These are phyloP conservation scores for Drosophila falleni DNA, from an alignment of 2,888 invertebrate species.

Conservation along the genomic window DNA sequence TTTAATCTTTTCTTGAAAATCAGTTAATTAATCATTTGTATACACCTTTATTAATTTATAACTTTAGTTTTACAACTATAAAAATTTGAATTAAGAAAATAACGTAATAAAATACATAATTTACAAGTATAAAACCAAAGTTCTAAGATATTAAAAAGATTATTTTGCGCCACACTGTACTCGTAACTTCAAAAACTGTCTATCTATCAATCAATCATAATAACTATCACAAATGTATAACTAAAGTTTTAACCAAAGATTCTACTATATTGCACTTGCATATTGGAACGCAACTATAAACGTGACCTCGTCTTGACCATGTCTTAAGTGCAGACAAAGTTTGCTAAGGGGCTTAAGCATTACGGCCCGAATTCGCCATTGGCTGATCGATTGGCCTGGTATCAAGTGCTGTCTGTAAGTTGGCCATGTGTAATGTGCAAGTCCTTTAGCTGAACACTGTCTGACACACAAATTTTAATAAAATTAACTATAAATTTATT, in stretches of 20 bases:
- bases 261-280: constrained; percentile 19
- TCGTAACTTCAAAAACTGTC: constrained; percentile 1
- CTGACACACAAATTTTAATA: constrained; percentile 13
- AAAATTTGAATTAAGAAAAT: too few relatives aligned
- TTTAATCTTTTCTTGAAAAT: too few relatives aligned
- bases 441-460: constrained; percentile 59
- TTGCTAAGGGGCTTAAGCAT: constrained; percentile 58
- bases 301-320: constrained; percentile 4
- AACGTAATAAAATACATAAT: too few relatives aligned
- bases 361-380: constrained; percentile 46
- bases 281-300: constrained; percentile 23
- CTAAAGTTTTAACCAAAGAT: constrained; percentile 8
- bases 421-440: constrained; percentile 62
- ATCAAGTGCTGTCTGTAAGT: constrained; percentile 71
- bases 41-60: too few relatives aligned
- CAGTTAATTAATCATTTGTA: too few relatives aligned
- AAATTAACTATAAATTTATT: not conserved
- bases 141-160: not conserved
- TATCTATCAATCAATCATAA: not conserved
- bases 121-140: not conserved
- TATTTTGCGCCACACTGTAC: constrained; percentile 3
- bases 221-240: constrained; percentile 1
- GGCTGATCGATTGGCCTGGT: constrained; percentile 46
- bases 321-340: constrained; percentile 55
- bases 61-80: too few relatives aligned